These are phyloP conservation scores for Salvelinus sp. DNA, from an alignment of 2,113 vertebrate species.

Conservation along the genomic window DNA sequence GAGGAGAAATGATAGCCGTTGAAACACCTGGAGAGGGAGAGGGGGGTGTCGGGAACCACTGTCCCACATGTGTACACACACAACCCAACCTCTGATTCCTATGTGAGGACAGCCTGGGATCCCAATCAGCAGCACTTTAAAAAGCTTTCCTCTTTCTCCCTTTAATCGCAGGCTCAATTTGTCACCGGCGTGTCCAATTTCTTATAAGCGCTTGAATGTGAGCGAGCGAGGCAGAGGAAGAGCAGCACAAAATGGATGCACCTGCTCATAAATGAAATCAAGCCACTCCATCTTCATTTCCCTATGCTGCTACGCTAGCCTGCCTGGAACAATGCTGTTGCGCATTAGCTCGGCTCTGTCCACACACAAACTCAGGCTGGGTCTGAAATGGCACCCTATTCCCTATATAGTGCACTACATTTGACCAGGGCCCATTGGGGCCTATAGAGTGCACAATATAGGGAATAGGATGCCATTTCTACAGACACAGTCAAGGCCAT, in stretches of 20 bases:
- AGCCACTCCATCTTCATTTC: slow-evolving; percentile 69
- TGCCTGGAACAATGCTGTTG: slow-evolving; percentile 68
- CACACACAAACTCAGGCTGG: not conserved
- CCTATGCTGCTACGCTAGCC: slow-evolving; percentile 38
- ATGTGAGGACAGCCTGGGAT: slow-evolving; percentile 61
- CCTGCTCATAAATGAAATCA: slow-evolving; percentile 79
- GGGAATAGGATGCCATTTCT: no score
- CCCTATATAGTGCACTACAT: no score
- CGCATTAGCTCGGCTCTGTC: slow-evolving; percentile 42
- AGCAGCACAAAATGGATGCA: slow-evolving; percentile 75
- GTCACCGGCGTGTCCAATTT: slow-evolving; percentile 78
- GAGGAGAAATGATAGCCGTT: slow-evolving; percentile 67
- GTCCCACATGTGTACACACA: slow-evolving; percentile 35
- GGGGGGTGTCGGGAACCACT: slow-evolving; percentile 53
- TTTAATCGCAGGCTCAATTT: slow-evolving; percentile 74
- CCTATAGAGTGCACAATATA: no score
- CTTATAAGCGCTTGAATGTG: slow-evolving; percentile 71
- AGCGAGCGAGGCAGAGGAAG: slow-evolving; percentile 39
- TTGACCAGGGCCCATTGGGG: no score
- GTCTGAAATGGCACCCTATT: no score
- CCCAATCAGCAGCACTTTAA: slow-evolving; percentile 72
- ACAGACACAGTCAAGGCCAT: not conserved
- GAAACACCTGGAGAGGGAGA: slow-evolving; percentile 72
- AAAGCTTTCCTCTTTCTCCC: slow-evolving; percentile 69
- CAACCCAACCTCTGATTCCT: slow-evolving; percentile 26